Base-by-base conservation (phyloP, 2,888 invertebrate genomes). In the Arctia plantaginis region DNA sequence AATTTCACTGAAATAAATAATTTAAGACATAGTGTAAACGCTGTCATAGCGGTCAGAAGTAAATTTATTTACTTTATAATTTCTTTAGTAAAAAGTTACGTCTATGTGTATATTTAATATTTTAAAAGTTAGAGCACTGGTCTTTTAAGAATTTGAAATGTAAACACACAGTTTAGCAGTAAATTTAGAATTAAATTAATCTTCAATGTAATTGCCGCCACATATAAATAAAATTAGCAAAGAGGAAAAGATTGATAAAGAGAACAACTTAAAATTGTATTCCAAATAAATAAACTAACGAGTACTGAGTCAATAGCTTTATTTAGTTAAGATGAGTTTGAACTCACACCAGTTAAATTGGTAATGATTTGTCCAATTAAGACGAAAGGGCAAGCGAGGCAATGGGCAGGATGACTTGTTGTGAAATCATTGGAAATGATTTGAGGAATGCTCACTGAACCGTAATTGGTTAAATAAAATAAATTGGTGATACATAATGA, bases 321-420 rank as follows among this genome's bases (percentile, higher is more conserved):
- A 90, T 92, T 91, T 89, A 85, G 87, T 91, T 86, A 87, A 91
- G 91, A 93, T 72, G 47, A 33, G 64, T 92, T 92, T 89, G 88
- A 86, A 83, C 86, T 82, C 78, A 76, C 79, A 83, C 80, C 83
- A 86, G 87, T 87, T 90, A 90, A 93, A 93, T 92, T 93, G 93
- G 90, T 89, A 92, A 92, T 90, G 92, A 93, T 92, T 93, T 89
- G 92, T 93, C 89, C 93, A 93, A 94, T 94, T 93, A 93, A 89
- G 87, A 88, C 88, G 85, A 90, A 92, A 91, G 89, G 92, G 89
- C 89, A 88, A 86, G 78, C 77, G 80, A 76, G 75, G 76, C 81
- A 82, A 80, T 72, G 76, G 73, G 79, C 82, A 80, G 82, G 82
- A 87, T 82, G 85, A 87, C 87, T 88, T 89, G 88, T 90, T 87